These are phyloP conservation scores for Edolisoma coerulescens DNA, from an alignment of 2,113 vertebrate species.

Conservation along the genomic window DNA sequence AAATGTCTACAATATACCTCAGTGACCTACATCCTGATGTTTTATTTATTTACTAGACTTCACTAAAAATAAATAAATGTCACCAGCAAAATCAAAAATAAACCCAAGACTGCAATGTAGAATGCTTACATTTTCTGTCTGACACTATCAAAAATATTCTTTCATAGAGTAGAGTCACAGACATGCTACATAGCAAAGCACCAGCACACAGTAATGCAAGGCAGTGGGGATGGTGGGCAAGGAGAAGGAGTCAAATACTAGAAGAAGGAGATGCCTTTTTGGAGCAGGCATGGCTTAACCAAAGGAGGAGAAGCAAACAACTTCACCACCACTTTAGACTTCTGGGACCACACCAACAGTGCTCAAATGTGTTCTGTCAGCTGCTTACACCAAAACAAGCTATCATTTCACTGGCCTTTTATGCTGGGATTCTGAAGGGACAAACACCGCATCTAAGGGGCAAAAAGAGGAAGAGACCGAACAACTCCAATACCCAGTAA, in stretches of 20 bases:
- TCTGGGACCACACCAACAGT: not conserved
- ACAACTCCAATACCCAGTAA: not conserved
- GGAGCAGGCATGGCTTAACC: not conserved
- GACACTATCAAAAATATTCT: not conserved
- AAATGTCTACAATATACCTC: not conserved
- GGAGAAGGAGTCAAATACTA: not conserved
- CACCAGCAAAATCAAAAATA: not conserved
- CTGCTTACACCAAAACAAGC: not conserved
- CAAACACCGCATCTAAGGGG: not conserved
- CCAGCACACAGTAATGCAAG: not conserved
- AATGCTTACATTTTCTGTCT: not conserved
- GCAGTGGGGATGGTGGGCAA: not conserved
- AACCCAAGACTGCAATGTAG: not conserved
- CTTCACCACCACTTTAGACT: not conserved
- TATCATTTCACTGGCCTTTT: not conserved
- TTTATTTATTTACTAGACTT: not conserved
- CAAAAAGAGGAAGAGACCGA: not conserved
- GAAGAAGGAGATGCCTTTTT: not conserved
- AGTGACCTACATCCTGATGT: not conserved
- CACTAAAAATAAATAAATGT: not conserved
- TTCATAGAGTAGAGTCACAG: not conserved
- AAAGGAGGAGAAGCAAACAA: not conserved
- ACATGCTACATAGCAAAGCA: not conserved
- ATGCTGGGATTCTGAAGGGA: not conserved
- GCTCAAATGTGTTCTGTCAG: not conserved